Base-by-base conservation (phyloP, 2,888 invertebrate species). In the Drosophila anceps region DNA sequence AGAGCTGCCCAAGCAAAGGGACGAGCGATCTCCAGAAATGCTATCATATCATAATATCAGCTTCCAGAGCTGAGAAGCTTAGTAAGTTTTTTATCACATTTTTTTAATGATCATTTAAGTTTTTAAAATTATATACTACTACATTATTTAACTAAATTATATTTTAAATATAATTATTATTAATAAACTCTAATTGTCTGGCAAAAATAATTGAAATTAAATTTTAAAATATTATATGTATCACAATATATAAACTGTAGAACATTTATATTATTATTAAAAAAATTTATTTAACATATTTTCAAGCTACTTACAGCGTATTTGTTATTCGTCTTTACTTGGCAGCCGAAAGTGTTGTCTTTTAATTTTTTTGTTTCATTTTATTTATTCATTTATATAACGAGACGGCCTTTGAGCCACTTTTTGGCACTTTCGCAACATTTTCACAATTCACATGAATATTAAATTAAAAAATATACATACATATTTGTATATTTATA, bases 391-490 rank as follows among this genome's bases (percentile, higher is more conserved):
- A 55, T 69, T 81, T 76, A 72, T 73, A 65, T 74, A 76, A 73
- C 64, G 64, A 72, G 59, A 1, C 37, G 43, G 69, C 61, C 55
- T 73, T 66, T 69, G 61, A 64, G 64, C 58, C 51, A 18, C 4
- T 65, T 69, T 70, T 75, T 71, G 66, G 39, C 63, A 66, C 72
- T 66, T 66, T 67, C 60, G 69, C 57, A 63, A 60, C 69, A 39
- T 59, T 79, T 79, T 73, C 60, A 65, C 68, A 67, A 59, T 71
- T 69, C 76, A 63, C 66, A 79, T 86, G 69, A 72, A 79, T 81
- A 79, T 76, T 68, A 83, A 86, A 86, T 71, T 71, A 46, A 29
- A 15, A 74, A 61, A 33, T 64, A 64, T 67, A 10, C 15, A n/a
- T 50, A 20, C 18, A 15, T 1, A 43, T 12, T 20, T 13, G 15